Evolutionary conservation across 2,888 invertebrate species (phyloP).

Genomic region (Pharmacophagus antenor): DNA sequence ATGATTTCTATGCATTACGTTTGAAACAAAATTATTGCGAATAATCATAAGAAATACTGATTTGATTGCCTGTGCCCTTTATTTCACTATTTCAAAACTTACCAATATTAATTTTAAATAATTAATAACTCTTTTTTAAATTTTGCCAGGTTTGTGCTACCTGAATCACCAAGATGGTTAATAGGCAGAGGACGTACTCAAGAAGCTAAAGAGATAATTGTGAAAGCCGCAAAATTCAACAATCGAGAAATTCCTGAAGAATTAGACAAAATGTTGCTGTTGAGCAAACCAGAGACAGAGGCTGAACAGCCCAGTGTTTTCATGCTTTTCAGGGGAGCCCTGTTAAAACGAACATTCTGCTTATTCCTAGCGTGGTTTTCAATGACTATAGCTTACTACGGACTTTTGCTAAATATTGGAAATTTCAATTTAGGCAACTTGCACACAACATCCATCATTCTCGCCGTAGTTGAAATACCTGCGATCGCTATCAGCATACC

Average conservation of each 20-base stretch:
- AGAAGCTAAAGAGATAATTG: conserved; percentile 84
- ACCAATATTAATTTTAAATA: background rate
- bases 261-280: conserved; percentile 84
- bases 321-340: conserved; percentile 84
- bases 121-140: too few relatives aligned
- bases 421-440: conserved; percentile 88
- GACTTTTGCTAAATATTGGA: conserved; percentile 86
- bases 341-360: conserved; percentile 85
- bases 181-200: conserved; percentile 86
- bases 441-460: conserved; percentile 86
- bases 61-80: background rate
- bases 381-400: conserved; percentile 89
- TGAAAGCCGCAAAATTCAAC: conserved; percentile 84
- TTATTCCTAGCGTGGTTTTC: conserved; percentile 88
- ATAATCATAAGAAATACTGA: background rate
- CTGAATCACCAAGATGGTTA: conserved; percentile 91
- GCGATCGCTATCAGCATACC: conserved; percentile 88
- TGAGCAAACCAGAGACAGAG: conserved; percentile 64
- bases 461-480: conserved; percentile 89
- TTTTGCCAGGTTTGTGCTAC: conserved; percentile 88
- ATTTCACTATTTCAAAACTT: background rate
- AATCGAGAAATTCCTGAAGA: conserved; percentile 83
- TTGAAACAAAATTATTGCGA: background rate
- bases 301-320: conserved; percentile 79
- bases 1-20: background rate